phyloP scores from a whole-genome alignment of 2,888 invertebrate species.

The Chorisops tibialis region DNA sequence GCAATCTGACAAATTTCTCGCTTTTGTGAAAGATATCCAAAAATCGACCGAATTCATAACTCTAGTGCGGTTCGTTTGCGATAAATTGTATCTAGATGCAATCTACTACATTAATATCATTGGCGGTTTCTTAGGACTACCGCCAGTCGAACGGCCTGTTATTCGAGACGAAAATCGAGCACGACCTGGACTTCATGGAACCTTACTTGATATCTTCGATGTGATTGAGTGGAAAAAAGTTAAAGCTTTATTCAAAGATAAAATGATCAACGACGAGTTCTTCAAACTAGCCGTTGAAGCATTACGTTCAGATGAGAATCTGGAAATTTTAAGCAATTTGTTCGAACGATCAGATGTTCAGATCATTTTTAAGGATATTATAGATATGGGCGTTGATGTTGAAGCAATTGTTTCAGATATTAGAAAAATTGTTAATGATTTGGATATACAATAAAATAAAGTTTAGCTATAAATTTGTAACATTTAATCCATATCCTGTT shows the following conservation, averaged over 20 bases:
- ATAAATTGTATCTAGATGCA: conserved; percentile 24
- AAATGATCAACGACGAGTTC: conserved; percentile 21
- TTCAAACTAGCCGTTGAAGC: conserved; percentile 10
- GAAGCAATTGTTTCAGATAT: conserved; percentile 9
- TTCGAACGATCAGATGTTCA: conserved; percentile 2
- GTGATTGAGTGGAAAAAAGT: conserved; percentile 17
- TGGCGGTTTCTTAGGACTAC: conserved; percentile 23
- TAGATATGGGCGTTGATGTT: conserved; percentile 17
- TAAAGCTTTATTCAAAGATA: conserved; percentile 8
- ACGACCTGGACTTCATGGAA: conserved; percentile 16
- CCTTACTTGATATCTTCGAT: conserved; percentile 12
- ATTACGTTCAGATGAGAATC: conserved; percentile 20
- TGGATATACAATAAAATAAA: too few species aligned
- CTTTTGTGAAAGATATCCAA: background rate
- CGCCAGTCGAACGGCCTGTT: background rate
- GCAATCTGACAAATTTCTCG: conserved; percentile 9
- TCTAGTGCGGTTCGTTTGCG: conserved; percentile 14
- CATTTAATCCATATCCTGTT: too few species aligned
- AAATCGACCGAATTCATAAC: background rate
- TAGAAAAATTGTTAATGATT: background rate
- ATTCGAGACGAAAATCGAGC: background rate
- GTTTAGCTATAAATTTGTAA: too few species aligned
- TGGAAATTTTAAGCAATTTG: conserved; percentile 8
- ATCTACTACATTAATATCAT: conserved; percentile 24
- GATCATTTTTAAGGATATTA: background rate